Evolutionary conservation across 2,888 invertebrate genomes (phyloP), one percentile per base, ranked within the genome.

Genomic region (Melipona beecheii): DNA sequence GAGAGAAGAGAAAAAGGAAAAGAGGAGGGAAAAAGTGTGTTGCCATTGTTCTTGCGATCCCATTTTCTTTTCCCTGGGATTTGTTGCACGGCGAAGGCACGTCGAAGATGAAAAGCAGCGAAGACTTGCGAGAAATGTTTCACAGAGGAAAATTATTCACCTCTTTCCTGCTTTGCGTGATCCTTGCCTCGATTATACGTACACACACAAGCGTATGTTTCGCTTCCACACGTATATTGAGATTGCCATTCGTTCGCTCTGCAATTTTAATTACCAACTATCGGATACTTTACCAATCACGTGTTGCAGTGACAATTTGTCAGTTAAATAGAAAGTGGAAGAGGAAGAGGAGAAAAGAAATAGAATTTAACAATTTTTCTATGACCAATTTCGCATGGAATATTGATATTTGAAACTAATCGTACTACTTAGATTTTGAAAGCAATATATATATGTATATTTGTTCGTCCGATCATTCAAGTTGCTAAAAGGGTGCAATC

Each of bases 31-130:
- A 43, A 36, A 43, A 43, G 43, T 9, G 43, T 43, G 43, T 43
- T 0, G 4, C 24, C 24, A 74, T 74, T 74, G 52, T 64, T 36
- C 64, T n/a, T 19, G 17, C 50, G 50, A 74, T 64, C 52, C 73
- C 73, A 64, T 64, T 54, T 74, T 19, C 64, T 21, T 52, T 27
- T 52, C 31, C 36, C 24, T 49, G 1, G 19, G 5, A 13, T 36
- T 31, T 62, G 62, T 31, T 24, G 19, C n/a, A 21, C 36, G 6
- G 19, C 3, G 19, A 43, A 64, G 52, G 64, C 17, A 52, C 73
- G 64, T 52, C 36, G 52, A 74, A 74, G 43, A 64, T 54, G 52
- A 74, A 54, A 50, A n/a, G n/a, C 2, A 64, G 31, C n/a, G 17
- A 52, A 64, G 36, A n/a, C 52, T 52, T 36, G 73, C 58, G 58